A percentile compares a stretch with the other conserved stretches of the same genome.
phyloP scores from a whole-genome alignment of 2,888 invertebrate species.

The Pristionchus arcanus region DNA sequence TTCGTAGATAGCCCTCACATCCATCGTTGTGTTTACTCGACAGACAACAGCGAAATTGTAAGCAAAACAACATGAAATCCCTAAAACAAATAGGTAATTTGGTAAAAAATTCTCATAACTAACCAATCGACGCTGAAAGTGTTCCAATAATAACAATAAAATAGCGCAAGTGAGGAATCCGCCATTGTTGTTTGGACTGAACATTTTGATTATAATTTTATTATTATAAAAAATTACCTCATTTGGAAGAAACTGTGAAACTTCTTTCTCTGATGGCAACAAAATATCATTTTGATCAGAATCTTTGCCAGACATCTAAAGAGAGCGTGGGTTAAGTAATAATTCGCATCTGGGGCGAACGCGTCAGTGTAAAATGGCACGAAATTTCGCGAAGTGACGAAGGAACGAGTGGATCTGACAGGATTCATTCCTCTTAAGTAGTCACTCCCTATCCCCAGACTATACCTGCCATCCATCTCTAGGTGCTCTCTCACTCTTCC shows the following conservation, averaged over 20 bases:
- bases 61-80: slow-evolving; percentile 55
- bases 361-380: not conserved
- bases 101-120: not conserved
- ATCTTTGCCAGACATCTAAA: not conserved
- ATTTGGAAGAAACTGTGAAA: slow-evolving; percentile 1
- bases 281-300: not conserved
- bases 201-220: not conserved
- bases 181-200: slow-evolving; percentile 46
- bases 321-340: not conserved
- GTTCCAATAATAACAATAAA: slow-evolving; percentile 55
- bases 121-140: slow-evolving; percentile 52
- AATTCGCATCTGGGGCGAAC: not conserved
- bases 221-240: not conserved
- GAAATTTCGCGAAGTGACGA: not conserved
- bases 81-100: not conserved
- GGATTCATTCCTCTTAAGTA: not conserved
- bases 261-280: not conserved
- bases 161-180: slow-evolving; percentile 55
- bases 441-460: not conserved
- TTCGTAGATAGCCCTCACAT: slow-evolving; percentile 38
- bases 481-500: not conserved
- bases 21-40: slow-evolving; percentile 44
- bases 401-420: slow-evolving; percentile 18
- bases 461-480: slow-evolving; percentile 10
- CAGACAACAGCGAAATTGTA: slow-evolving; percentile 58